Percentiles rank a stretch among this genome's conserved stretches.
phyloP scores from a whole-genome alignment of 30 jellyfish, hydroid and myxozoan species.

The Turritopsis dohrnii region DNA sequence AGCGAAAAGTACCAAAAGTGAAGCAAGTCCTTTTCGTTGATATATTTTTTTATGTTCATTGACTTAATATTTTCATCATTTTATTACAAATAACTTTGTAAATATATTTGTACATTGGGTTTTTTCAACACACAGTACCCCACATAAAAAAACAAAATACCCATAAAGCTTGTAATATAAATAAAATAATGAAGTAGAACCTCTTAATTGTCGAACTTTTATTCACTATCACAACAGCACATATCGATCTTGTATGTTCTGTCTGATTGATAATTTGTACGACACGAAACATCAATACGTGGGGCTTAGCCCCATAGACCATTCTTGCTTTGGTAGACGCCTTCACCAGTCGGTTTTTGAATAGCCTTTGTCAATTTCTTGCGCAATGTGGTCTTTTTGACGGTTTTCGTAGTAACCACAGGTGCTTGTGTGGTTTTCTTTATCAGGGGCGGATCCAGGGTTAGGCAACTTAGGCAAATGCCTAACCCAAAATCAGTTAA shows the following conservation, averaged over 20 bases:
- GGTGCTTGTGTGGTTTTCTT: neutral
- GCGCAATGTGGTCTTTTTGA: neutral
- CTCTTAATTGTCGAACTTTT: neutral
- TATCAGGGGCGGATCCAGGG: too few relatives aligned
- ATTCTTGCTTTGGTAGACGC: neutral
- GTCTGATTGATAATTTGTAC: neutral
- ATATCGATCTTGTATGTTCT: neutral
- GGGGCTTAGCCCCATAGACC: slow-evolving; percentile 6
- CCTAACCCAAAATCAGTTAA: too few relatives aligned
- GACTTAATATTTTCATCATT: too few relatives aligned
- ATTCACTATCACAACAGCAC: neutral
- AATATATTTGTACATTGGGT: too few relatives aligned
- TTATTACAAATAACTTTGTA: too few relatives aligned
- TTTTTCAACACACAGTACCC: too few relatives aligned
- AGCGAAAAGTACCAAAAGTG: too few relatives aligned
- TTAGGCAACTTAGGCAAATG: too few relatives aligned
- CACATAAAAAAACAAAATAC: too few relatives aligned
- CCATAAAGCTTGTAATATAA: too few relatives aligned
- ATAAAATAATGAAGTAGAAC: neutral
- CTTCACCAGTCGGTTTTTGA: neutral
- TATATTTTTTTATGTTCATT: too few relatives aligned
- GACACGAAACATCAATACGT: neutral
- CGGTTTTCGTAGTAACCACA: neutral
- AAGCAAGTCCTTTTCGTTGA: too few relatives aligned
- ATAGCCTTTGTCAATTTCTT: neutral